These are phyloP conservation scores for Bactericera cockerelli DNA, from an alignment of 1,140 invertebrate species.

Conservation along the genomic window DNA sequence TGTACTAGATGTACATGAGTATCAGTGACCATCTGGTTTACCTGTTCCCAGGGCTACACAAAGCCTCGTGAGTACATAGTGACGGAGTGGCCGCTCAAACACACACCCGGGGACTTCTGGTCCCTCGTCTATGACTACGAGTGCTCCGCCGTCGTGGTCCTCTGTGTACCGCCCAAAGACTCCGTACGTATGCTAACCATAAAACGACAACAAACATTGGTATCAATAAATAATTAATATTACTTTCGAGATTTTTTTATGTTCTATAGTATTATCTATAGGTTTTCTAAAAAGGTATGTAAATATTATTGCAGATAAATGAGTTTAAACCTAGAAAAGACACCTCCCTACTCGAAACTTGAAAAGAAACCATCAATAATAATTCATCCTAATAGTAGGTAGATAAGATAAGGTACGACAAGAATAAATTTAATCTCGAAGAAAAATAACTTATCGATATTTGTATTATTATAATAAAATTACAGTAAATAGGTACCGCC, in stretches of 20 bases:
- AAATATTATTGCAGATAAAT: no score
- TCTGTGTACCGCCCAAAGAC: constrained; percentile 69
- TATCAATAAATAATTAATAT: neutral
- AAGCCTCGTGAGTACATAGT: constrained; percentile 91
- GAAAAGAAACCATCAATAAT: no score
- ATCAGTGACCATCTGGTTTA: no score
- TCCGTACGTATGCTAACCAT: constrained; percentile 41
- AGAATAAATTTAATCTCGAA: no score
- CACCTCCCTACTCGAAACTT: no score
- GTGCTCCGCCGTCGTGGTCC: constrained; percentile 85
- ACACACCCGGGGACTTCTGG: constrained; percentile 91
- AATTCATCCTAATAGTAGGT: no score
- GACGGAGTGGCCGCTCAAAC: constrained; percentile 89
- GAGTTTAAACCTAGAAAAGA: no score
- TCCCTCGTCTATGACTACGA: constrained; percentile 95
- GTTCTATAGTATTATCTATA: neutral
- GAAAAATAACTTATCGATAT: no score
- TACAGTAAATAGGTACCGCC: no score
- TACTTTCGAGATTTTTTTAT: neutral
- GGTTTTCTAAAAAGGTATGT: neutral
- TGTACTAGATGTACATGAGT: no score
- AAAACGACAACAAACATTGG: neutral
- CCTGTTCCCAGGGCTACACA: constrained; percentile 91
- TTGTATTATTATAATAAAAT: no score
- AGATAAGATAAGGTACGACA: no score